Conservation (phyloP, 2,888 invertebrate species). For the Platypus cylindrus region DNA sequence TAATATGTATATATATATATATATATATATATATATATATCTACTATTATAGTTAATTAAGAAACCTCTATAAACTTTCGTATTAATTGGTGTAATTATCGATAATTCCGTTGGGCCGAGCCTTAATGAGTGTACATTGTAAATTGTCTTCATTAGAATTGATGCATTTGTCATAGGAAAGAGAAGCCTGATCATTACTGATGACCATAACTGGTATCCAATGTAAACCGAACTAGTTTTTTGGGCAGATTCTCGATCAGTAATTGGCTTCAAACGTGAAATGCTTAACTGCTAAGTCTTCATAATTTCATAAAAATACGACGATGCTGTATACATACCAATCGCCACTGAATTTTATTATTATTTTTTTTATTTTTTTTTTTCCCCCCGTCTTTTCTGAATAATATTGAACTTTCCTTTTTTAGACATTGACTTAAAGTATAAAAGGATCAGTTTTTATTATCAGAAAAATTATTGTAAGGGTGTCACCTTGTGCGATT, state of each 20-base stretch:
- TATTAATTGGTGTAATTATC: constrained; percentile 33
- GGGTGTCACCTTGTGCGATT: constrained; percentile 3
- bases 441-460: constrained; percentile 5
- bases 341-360: constrained; percentile 8
- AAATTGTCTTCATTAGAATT: constrained; percentile 30
- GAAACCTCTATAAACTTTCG: constrained; percentile 25
- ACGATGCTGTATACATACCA: constrained; percentile 18
- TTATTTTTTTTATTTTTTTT: too few relatives aligned
- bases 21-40: constrained; percentile 19
- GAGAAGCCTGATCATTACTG: constrained; percentile 23
- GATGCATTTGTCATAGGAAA: constrained; percentile 29
- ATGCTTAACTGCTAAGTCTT: constrained; percentile 22
- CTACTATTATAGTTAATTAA: constrained; percentile 27
- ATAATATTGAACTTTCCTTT: constrained; percentile 11
- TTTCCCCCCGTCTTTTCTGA: constrained; percentile 5
- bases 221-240: constrained; percentile 26
- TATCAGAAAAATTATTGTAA: constrained; percentile 3
- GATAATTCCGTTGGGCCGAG: constrained; percentile 26
- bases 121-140: constrained; percentile 29
- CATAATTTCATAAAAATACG: constrained; percentile 23
- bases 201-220: constrained; percentile 28
- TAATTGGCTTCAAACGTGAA: constrained; percentile 26
- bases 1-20: too few relatives aligned
- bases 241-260: constrained; percentile 24
- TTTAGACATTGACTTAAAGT: constrained; percentile 5